Conservation (phyloP, 1,140 invertebrate species). For the Lepidurus packardi region DNA sequence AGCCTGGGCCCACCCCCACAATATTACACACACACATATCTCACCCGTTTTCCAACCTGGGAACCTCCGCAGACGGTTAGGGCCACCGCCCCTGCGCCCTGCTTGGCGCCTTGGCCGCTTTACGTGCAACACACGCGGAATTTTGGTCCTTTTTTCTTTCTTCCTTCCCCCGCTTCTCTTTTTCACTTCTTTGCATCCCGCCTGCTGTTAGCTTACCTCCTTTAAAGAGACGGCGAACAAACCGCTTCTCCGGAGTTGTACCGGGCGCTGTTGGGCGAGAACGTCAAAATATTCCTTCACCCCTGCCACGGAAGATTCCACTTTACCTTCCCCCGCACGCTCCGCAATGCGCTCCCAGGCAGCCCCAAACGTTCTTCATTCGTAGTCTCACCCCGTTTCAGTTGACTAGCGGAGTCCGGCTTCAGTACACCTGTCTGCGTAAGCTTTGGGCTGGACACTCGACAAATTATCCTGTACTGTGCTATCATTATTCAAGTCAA, state of each 20-base stretch:
- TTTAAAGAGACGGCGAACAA: slow-evolving; percentile 19
- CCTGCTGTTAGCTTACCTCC: background rate
- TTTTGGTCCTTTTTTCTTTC: background rate
- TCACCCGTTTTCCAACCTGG: background rate
- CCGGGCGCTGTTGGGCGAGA: background rate
- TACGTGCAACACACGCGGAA: background rate
- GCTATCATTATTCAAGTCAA: no score
- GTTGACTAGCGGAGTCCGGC: slow-evolving; percentile 2
- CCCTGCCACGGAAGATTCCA: background rate
- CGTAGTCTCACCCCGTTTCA: background rate
- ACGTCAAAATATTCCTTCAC: slow-evolving; percentile 1
- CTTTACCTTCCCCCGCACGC: background rate
- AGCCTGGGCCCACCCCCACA: background rate
- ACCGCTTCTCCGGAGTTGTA: background rate
- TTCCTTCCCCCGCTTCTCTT: background rate
- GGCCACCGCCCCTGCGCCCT: slow-evolving; percentile 5
- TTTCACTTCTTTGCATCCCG: background rate
- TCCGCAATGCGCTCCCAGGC: background rate
- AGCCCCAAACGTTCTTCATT: background rate
- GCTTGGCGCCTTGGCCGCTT: background rate
- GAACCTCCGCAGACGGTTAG: background rate
- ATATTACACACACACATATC: background rate
- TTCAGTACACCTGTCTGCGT: background rate
- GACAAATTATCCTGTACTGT: no score
- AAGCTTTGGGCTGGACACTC: no score